Conservation (phyloP, 1,140 invertebrate genomes). For the Doryteuthis pealeii region DNA sequence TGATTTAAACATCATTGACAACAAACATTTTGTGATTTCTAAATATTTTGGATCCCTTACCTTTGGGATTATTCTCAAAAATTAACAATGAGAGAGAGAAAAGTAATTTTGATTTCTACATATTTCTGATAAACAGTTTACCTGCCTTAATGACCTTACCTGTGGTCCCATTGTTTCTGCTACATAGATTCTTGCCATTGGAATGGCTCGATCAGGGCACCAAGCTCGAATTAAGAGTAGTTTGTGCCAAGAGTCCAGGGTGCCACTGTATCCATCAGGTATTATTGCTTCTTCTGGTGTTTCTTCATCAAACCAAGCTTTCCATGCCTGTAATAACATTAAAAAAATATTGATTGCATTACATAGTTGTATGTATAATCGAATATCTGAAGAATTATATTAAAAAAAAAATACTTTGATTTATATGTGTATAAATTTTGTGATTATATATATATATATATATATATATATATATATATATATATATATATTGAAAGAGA, state of each 20-base stretch:
- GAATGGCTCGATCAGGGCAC: slow-evolving; percentile 92
- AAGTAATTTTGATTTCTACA: too few species aligned
- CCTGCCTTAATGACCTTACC: slow-evolving; percentile 43
- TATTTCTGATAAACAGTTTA: too few species aligned
- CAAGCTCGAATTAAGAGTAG: slow-evolving; percentile 89
- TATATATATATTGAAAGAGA: too few species aligned
- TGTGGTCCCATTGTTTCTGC: slow-evolving; percentile 62
- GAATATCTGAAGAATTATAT: too few species aligned
- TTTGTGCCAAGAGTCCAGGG: slow-evolving; percentile 85
- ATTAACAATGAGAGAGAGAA: background rate
- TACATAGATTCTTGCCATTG: slow-evolving; percentile 89
- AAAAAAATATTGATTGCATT: background rate
- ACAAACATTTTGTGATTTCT: too few species aligned
- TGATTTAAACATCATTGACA: too few species aligned
- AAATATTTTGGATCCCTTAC: too few species aligned
- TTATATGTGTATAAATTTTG: too few species aligned
- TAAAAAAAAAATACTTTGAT: too few species aligned
- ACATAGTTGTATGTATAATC: too few species aligned
- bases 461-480: too few species aligned
- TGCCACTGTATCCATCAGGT: slow-evolving; percentile 85
- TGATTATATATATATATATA: too few species aligned
- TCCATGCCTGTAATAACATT: slow-evolving; percentile 70
- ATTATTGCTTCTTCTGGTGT: slow-evolving; percentile 87
- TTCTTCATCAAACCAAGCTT: slow-evolving; percentile 90
- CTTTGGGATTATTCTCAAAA: background rate